Conservation (phyloP, 2,888 invertebrate genomes). For the Hymenopus coronatus region DNA sequence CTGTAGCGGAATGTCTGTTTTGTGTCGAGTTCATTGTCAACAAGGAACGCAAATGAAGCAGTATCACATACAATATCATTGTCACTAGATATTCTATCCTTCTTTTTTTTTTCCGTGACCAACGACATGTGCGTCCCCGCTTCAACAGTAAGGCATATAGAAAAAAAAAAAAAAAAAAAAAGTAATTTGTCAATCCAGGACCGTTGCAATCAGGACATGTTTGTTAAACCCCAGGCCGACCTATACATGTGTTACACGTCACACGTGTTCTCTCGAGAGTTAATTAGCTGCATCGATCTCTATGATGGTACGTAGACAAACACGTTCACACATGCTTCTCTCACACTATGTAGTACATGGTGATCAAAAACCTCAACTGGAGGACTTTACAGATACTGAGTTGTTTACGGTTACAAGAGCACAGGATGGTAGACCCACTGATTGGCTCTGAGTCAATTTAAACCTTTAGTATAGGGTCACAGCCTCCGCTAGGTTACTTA, state of each 20-base stretch:
- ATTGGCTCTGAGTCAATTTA: too few species aligned
- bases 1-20: background rate
- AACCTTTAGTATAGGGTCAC: too few species aligned
- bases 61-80: background rate
- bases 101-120: background rate
- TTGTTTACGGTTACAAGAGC: too few species aligned
- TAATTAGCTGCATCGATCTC: background rate
- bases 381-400: too few species aligned
- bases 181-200: background rate
- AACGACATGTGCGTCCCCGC: background rate
- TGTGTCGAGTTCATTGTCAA: background rate
- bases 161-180: background rate
- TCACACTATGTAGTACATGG: background rate
- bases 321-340: background rate
- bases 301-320: background rate
- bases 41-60: background rate
- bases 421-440: too few species aligned
- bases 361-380: background rate
- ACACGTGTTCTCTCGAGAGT: background rate
- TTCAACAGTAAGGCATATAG: background rate
- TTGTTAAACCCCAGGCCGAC: background rate
- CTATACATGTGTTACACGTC: background rate
- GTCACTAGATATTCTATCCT: background rate
- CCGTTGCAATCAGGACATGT: background rate
- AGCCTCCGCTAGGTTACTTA: too few species aligned